A percentile compares a stretch with the other conserved stretches of the same genome.
phyloP scores from a whole-genome alignment of 2,888 invertebrate genomes.

The Hypomecis atomaria region DNA sequence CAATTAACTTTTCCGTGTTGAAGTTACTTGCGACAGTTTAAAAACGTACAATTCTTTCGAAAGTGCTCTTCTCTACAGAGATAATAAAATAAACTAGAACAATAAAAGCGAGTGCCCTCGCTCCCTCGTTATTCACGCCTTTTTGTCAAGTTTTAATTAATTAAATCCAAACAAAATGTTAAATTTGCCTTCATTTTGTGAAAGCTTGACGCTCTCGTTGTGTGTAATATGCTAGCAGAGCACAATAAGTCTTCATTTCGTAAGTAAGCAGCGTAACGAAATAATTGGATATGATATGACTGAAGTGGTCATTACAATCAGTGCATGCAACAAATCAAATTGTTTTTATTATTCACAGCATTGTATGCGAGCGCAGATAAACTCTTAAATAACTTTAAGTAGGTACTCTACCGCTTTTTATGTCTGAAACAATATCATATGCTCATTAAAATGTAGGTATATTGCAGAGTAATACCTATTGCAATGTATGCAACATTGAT shows the following conservation, averaged over 20 bases:
- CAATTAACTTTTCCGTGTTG: not conserved
- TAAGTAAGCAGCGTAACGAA: constrained; percentile 14
- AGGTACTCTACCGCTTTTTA: too few species aligned
- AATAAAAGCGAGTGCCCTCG: constrained; percentile 25
- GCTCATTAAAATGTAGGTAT: too few species aligned
- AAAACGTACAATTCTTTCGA: constrained; percentile 12
- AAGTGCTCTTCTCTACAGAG: constrained; percentile 16
- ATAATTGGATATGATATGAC: constrained; percentile 23
- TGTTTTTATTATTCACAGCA: too few species aligned
- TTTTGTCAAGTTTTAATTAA: constrained; percentile 31
- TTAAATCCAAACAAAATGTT: constrained; percentile 33
- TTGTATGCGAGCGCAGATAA: too few species aligned
- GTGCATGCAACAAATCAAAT: too few species aligned
- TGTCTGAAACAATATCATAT: too few species aligned
- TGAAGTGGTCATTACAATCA: not conserved
- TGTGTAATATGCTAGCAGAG: constrained; percentile 8
- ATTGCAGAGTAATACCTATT: too few species aligned
- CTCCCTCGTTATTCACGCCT: constrained; percentile 27
- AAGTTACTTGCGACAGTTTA: constrained; percentile 11
- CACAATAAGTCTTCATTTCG: constrained; percentile 19
- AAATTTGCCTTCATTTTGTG: constrained; percentile 21
- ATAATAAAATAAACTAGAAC: constrained; percentile 26
- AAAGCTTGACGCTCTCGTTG: constrained; percentile 14
- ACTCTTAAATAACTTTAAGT: too few species aligned
- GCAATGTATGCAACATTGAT: too few species aligned